Conservation (phyloP, 92 coral and sea anemone species). For the Palythoa grandis region DNA sequence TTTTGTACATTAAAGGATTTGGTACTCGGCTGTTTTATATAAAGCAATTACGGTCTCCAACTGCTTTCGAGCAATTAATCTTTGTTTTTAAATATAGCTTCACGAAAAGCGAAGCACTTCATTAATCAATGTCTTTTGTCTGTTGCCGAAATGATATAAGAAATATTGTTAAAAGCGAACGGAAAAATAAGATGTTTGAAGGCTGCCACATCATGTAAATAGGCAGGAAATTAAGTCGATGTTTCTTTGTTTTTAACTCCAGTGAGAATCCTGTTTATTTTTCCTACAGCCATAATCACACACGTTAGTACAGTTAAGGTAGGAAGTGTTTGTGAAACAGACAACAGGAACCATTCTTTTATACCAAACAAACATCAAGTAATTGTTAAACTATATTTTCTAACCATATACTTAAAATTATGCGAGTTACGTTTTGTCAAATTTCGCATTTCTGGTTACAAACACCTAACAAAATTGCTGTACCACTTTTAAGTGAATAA, state of each 20-base stretch:
- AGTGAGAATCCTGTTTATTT: slow-evolving; percentile 29
- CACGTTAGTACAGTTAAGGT: neutral
- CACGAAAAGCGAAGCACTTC: neutral
- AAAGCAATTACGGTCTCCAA: neutral
- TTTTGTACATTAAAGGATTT: too few species aligned
- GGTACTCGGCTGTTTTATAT: slow-evolving; percentile 1
- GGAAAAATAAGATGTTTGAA: slow-evolving; percentile 4
- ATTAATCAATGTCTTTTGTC: slow-evolving; percentile 17
- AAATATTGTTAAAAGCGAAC: slow-evolving; percentile 20
- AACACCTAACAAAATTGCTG: too few species aligned
- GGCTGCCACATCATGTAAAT: neutral
- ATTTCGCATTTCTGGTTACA: too few species aligned
- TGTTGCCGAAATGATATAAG: slow-evolving; percentile 9
- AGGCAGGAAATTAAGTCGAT: slow-evolving; percentile 15
- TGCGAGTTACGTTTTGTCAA: too few species aligned
- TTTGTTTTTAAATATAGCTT: slow-evolving; percentile 3
- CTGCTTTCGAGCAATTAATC: neutral
- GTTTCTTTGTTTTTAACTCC: neutral
- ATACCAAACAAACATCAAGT: slow-evolving; percentile 7
- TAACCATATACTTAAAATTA: neutral
- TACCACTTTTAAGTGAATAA: too few species aligned
- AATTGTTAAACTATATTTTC: slow-evolving; percentile 4
- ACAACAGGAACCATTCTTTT: neutral
- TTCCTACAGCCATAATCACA: slow-evolving; percentile 9
- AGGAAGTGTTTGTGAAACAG: slow-evolving; percentile 1